A percentile compares a stretch with the other conserved stretches of the same genome.
phyloP scores from a whole-genome alignment of 2,113 vertebrate species.

The Syngnathus typhle region DNA sequence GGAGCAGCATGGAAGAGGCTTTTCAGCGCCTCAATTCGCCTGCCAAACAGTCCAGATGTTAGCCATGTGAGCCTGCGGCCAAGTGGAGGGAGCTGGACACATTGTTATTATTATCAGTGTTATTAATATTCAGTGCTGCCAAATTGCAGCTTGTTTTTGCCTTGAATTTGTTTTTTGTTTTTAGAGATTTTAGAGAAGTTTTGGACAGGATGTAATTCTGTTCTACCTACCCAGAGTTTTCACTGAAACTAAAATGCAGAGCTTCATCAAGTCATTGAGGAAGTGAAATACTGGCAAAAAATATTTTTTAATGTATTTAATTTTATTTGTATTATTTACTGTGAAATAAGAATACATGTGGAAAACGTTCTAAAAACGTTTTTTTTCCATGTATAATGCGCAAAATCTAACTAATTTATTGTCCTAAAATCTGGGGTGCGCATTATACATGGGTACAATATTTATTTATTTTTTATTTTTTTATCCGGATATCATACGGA shows the following conservation, averaged over 20 bases:
- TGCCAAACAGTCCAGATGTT: constrained; percentile 99
- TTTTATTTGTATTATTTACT: too few relatives aligned
- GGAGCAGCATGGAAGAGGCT: constrained; percentile 90
- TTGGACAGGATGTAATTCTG: not conserved
- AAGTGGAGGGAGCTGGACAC: constrained; percentile 91
- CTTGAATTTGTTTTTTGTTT: not conserved
- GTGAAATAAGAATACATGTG: too few relatives aligned
- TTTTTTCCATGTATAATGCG: too few relatives aligned
- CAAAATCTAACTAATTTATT: too few relatives aligned
- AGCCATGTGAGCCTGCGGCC: constrained; percentile 94
- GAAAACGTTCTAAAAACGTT: too few relatives aligned
- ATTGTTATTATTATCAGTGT: constrained; percentile 73
- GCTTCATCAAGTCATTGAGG: not conserved
- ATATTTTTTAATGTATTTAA: not conserved
- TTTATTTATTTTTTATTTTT: too few relatives aligned
- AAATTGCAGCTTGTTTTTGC: constrained; percentile 69
- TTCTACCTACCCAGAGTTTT: not conserved
- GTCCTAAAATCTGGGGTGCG: too few relatives aligned
- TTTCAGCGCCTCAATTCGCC: constrained; percentile 83
- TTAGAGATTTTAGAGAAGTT: not conserved
- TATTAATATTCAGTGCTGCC: constrained; percentile 75
- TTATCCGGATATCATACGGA: too few relatives aligned
- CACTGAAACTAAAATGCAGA: not conserved
- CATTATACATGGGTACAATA: too few relatives aligned
- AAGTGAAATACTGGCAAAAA: not conserved